Conservation (phyloP, 2,888 invertebrate genomes). For the Drosophila histrio region DNA sequence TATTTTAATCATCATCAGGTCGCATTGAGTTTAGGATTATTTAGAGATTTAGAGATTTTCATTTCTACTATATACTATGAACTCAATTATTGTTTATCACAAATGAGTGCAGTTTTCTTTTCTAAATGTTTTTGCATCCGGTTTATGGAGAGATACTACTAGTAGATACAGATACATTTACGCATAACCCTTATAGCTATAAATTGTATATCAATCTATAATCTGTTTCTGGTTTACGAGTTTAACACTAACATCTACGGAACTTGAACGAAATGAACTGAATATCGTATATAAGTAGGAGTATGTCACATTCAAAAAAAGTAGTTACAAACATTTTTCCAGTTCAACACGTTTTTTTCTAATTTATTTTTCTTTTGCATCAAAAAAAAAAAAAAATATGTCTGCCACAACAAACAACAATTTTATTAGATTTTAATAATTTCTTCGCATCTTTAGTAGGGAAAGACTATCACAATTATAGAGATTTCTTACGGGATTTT, state of each 20-base stretch:
- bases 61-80: slow-evolving; percentile 22
- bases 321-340: slow-evolving; percentile 23
- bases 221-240: background rate
- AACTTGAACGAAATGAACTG: slow-evolving; percentile 26
- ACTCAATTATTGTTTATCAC: slow-evolving; percentile 56
- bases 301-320: slow-evolving; percentile 24
- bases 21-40: slow-evolving; percentile 69
- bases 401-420: slow-evolving; percentile 16
- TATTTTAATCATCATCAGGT: slow-evolving; percentile 70
- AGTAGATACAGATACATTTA: slow-evolving; percentile 13
- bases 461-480: slow-evolving; percentile 72
- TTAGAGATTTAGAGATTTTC: slow-evolving; percentile 14
- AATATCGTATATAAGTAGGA: no score
- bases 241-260: slow-evolving; percentile 23
- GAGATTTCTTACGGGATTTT: slow-evolving; percentile 55
- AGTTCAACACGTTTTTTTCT: background rate
- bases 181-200: background rate
- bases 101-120: slow-evolving; percentile 39
- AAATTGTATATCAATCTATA: background rate
- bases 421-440: slow-evolving; percentile 16
- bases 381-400: slow-evolving; percentile 8
- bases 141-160: slow-evolving; percentile 22
- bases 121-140: slow-evolving; percentile 19
- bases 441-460: slow-evolving; percentile 40
- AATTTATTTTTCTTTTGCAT: background rate